phyloP scores from a whole-genome alignment of 2,113 vertebrate genomes.

The Rattus norvegicus region DNA sequence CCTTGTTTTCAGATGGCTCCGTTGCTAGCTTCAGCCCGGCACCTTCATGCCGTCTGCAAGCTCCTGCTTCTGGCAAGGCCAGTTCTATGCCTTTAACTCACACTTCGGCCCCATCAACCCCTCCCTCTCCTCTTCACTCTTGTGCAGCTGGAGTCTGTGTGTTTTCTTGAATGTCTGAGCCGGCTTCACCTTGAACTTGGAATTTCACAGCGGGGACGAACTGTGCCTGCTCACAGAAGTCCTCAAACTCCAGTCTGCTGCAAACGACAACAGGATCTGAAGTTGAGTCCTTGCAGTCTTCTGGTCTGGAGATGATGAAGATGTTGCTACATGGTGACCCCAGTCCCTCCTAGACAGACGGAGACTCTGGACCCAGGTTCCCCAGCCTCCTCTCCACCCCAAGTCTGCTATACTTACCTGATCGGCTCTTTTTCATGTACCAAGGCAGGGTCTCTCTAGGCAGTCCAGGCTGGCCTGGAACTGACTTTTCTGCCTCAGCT shows the following conservation, averaged over 20 bases:
- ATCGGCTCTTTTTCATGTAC: neutral
- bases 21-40: neutral
- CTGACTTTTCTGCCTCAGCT: neutral
- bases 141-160: neutral
- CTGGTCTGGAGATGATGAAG: too few relatives aligned
- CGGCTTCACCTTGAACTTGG: neutral
- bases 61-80: neutral
- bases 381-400: neutral
- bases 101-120: neutral
- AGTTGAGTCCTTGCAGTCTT: neutral
- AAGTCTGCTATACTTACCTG: neutral
- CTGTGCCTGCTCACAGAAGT: neutral
- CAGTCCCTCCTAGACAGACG: neutral
- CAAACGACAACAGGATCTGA: neutral
- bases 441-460: neutral
- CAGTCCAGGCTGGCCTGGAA: neutral
- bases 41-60: rapidly evolving
- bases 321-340: neutral
- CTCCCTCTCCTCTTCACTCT: neutral
- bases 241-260: neutral
- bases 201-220: neutral
- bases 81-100: too few relatives aligned
- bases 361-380: neutral
- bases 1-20: neutral
- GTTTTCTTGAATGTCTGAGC: neutral